A percentile compares a stretch with the other conserved stretches of the same genome.
Evolutionary conservation across 2,113 vertebrate genomes (phyloP).

Genomic region (Takifugu bimaculatus): DNA sequence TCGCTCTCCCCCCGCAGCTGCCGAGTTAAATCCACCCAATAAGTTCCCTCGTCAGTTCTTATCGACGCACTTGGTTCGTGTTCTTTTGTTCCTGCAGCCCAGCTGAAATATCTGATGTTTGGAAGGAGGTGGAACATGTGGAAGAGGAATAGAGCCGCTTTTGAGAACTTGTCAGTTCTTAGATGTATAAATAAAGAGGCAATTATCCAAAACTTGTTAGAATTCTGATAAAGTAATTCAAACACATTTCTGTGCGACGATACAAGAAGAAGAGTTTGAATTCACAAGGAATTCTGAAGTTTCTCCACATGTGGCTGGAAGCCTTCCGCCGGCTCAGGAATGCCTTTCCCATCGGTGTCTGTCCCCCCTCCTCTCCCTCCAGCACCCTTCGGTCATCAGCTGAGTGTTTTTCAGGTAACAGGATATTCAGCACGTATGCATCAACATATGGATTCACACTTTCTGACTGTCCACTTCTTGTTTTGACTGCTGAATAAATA

Average conservation of each 20-base stretch:
- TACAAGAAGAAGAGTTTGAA: too few species aligned
- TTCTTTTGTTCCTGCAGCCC: neutral
- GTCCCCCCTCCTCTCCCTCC: too few species aligned
- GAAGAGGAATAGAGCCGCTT: too few species aligned
- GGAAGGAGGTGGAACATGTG: neutral
- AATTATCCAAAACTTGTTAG: too few species aligned
- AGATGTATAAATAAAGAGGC: too few species aligned
- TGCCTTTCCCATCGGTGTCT: too few species aligned
- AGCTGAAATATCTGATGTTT: constrained; percentile 8
- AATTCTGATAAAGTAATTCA: too few species aligned
- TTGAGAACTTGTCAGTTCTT: too few species aligned
- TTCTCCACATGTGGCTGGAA: too few species aligned
- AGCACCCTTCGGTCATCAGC: neutral
- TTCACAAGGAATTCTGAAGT: too few species aligned
- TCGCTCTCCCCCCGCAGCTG: constrained; percentile 17
- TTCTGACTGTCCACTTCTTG: constrained; percentile 34
- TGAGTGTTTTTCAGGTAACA: constrained; percentile 4
- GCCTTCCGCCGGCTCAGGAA: too few species aligned
- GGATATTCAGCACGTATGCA: constrained; percentile 25
- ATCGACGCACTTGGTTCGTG: neutral
- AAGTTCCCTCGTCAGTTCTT: constrained; percentile 1
- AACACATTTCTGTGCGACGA: too few species aligned
- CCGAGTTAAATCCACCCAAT: constrained; percentile 16
- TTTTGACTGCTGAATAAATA: constrained; percentile 65
- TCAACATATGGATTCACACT: constrained; percentile 25